Evolutionary conservation across 1,140 invertebrate species (phyloP), one percentile per base, ranked within the genome.

Genomic region (Druon quercuslanigerum): DNA sequence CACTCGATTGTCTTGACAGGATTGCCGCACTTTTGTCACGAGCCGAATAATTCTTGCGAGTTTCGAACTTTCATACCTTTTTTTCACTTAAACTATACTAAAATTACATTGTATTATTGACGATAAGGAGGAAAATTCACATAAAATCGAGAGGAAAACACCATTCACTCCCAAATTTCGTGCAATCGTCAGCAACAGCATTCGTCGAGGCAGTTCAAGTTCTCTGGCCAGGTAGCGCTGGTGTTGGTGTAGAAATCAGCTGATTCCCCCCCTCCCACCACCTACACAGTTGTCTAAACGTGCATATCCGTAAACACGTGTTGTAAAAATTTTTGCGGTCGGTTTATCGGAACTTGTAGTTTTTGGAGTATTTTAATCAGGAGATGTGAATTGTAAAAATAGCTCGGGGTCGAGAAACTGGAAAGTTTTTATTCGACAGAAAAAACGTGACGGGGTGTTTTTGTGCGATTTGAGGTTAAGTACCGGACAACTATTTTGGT

Each of bases 381-480:
- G 7, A 0, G 40, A 33, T 9, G 8, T 46, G 40, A 46, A 46
- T 46, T 46, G 7, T 46, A 46, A 46, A 46, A 46, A 9, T 9
- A 46, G 9, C 8, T 1, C 8, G 6, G 40, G 40, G 40, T 46
- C 40, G 40, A 46, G 40, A 46, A 46, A 46, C 40, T 46, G 9
- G 7, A 46, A 46, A 11, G 40, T 46, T 46, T 46, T 9, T 46
- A 11, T 7, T 9, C 7, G 40, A 46, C 40, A 46, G 40, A 9
- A 33, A 33, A 5, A 33, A 46, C 0, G n/a, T 54, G 2, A 54
- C n/a, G 17, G 17, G 33, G 12, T 40, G 12, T n/a, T 19, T 66
- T 14, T 66, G 13, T 66, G 14, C 40, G 40, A n/a, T 66, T 66
- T 66, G 14, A 66, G 60, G 60, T 66, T 66, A 66, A 40, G n/a